phyloP scores from a whole-genome alignment of 2,888 invertebrate species.

The Ceriagrion tenellum region DNA sequence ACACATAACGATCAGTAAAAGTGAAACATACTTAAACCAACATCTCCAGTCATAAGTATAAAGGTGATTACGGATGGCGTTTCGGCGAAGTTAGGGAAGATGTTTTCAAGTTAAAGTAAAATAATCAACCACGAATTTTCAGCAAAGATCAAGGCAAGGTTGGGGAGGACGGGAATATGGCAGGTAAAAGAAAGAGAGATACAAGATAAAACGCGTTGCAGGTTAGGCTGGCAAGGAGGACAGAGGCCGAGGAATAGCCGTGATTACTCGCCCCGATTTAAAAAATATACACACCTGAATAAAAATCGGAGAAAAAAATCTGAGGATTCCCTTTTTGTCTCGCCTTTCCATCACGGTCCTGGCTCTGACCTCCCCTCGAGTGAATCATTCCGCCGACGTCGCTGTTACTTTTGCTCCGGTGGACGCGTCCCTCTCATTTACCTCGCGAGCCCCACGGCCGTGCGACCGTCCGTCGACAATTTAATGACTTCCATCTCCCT shows the following conservation, averaged over 20 bases:
- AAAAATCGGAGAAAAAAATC: neutral
- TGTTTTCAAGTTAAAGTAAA: too few species aligned
- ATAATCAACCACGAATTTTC: too few species aligned
- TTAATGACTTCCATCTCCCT: conserved; percentile 45
- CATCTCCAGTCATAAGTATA: too few species aligned
- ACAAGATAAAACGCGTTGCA: neutral
- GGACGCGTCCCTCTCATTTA: neutral
- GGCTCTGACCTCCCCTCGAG: too few species aligned
- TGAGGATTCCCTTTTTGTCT: neutral
- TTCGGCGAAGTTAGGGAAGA: too few species aligned
- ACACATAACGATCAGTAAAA: too few species aligned
- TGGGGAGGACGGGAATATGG: neutral
- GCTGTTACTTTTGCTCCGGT: conserved; percentile 30
- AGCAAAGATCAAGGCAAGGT: too few species aligned
- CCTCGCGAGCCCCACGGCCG: neutral
- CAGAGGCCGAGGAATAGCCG: neutral
- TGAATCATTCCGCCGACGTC: too few species aligned
- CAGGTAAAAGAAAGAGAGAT: neutral
- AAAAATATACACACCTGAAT: neutral
- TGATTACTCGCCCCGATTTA: conserved; percentile 45
- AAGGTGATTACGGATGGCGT: too few species aligned
- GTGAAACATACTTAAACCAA: too few species aligned
- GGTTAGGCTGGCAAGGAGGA: neutral
- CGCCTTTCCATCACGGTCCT: neutral
- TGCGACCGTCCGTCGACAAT: conserved; percentile 47